Evolutionary conservation across 2,888 invertebrate genomes (phyloP), one percentile per base, ranked within the genome.

Genomic region (Ormia ochracea): DNA sequence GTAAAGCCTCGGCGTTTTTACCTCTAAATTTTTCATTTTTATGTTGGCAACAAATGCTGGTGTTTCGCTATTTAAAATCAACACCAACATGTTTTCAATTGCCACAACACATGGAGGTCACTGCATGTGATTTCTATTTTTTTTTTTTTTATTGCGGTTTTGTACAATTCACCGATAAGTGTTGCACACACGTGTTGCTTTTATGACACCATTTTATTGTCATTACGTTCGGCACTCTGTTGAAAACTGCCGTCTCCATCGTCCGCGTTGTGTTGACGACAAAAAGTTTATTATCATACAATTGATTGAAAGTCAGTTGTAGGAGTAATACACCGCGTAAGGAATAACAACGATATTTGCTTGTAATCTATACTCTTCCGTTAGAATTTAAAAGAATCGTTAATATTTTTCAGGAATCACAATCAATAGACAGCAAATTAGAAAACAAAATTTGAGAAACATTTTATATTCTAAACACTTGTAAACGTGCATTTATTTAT

Each of bases 211-310:
- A 43, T 43, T 43, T 43, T 48, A 23, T 23, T 14, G 23, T 21
- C 14, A 56, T 14, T n/a, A 17, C 12, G 56, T 28, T 19, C 33
- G 43, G n/a, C 7, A 26, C 33, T 45, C n/a, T 17, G 23, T 65
- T 52, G 50, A 17, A 12, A 38, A 48, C 14, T 33, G 19, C 28
- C 54, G 5, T 66, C 31, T 28, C 5, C 23, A 10, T 19, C 17
- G 14, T 28, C 41, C 38, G 19, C 17, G 12, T 48, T 58, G n/a
- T 59, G 4, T n/a, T 48, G 58, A 19, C 26, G 9, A 19, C 28
- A 19, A 70, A 59, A 50, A 59, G 28, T 1, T 59, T 59, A 59
- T 70, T 70, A 50, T 58, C 69, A 58, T 58, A 58, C 58, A 58
- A 58, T 48, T 58, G n/a, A 58, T 58, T 69, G 23, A 26, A n/a